Conservation (phyloP, 1,140 invertebrate species). For the Psilanteris sp. region DNA sequence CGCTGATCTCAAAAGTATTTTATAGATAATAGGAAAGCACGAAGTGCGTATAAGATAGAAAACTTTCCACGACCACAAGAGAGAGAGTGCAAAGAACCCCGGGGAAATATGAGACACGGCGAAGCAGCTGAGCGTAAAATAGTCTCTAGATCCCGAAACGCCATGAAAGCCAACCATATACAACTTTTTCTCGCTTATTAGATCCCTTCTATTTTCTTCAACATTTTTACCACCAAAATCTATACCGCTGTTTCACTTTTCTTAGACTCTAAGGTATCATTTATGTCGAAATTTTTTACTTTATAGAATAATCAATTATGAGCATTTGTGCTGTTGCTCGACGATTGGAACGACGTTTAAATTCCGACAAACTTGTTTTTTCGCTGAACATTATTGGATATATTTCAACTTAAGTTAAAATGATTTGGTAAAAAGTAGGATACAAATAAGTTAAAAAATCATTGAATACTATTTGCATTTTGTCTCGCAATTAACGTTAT, state of each 20-base stretch:
- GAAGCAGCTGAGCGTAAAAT: conserved; percentile 76
- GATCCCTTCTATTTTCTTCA: conserved; percentile 51
- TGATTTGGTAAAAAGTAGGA: too few relatives aligned
- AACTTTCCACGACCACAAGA: conserved; percentile 43
- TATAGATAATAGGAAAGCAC: conserved; percentile 46
- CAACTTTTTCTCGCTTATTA: conserved; percentile 60
- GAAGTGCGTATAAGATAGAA: conserved; percentile 52
- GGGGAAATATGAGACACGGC: conserved; percentile 75
- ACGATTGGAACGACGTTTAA: conserved; percentile 3
- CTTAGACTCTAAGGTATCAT: conserved; percentile 16
- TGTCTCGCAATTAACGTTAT: too few relatives aligned
- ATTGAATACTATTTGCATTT: too few relatives aligned
- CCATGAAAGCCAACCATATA: conserved; percentile 59
- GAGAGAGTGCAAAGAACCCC: conserved; percentile 56
- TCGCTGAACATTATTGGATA: background rate
- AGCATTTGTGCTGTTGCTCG: conserved; percentile 3
- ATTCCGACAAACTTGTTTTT: conserved; percentile 1
- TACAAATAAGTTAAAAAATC: too few relatives aligned
- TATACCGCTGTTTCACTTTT: conserved; percentile 43
- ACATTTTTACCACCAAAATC: conserved; percentile 47
- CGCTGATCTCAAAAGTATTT: conserved; percentile 46
- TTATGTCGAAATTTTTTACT: conserved; percentile 16
- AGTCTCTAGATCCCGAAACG: conserved; percentile 66
- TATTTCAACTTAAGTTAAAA: too few relatives aligned
- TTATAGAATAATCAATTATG: conserved; percentile 48